These are phyloP conservation scores for Phaonia tiefii DNA, from an alignment of 2,888 invertebrate species.

Conservation along the genomic window DNA sequence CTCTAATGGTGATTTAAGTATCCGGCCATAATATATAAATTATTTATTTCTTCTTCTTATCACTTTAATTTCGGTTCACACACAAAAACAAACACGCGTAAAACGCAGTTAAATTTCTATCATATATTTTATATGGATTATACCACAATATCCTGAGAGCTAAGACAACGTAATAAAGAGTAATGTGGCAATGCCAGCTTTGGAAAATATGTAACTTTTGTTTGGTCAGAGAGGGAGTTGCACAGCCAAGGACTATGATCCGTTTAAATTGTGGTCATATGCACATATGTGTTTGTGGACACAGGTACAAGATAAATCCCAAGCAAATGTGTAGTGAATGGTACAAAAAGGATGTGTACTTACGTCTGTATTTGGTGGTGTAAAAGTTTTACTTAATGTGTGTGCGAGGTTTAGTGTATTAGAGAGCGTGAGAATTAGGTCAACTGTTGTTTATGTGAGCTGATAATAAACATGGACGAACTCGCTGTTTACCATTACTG, in stretches of 20 bases:
- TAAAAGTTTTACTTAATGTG: neutral
- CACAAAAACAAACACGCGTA: too few species aligned
- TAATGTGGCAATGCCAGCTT: too few species aligned
- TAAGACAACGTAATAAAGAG: too few species aligned
- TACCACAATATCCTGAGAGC: too few species aligned
- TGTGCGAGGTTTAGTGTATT: neutral
- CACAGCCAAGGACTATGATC: too few species aligned
- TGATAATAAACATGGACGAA: slow-evolving; percentile 7
- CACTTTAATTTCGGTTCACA: too few species aligned
- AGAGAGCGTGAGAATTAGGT: slow-evolving; percentile 10
- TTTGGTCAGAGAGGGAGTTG: too few species aligned
- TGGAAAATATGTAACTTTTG: too few species aligned
- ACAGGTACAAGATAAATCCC: too few species aligned
- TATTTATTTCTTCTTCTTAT: slow-evolving; percentile 28
- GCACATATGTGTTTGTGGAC: too few species aligned
- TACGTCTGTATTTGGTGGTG: neutral
- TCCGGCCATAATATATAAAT: slow-evolving; percentile 24
- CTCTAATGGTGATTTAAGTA: slow-evolving; percentile 48
- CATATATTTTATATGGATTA: slow-evolving; percentile 4
- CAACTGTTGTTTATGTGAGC: slow-evolving; percentile 8
- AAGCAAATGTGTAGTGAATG: too few species aligned
- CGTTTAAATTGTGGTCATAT: neutral
- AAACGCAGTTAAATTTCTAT: slow-evolving; percentile 1
- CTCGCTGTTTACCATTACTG: neutral
- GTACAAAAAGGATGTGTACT: neutral